These are phyloP conservation scores for Solea senegalensis DNA, from an alignment of 2,113 vertebrate genomes.

Conservation along the genomic window DNA sequence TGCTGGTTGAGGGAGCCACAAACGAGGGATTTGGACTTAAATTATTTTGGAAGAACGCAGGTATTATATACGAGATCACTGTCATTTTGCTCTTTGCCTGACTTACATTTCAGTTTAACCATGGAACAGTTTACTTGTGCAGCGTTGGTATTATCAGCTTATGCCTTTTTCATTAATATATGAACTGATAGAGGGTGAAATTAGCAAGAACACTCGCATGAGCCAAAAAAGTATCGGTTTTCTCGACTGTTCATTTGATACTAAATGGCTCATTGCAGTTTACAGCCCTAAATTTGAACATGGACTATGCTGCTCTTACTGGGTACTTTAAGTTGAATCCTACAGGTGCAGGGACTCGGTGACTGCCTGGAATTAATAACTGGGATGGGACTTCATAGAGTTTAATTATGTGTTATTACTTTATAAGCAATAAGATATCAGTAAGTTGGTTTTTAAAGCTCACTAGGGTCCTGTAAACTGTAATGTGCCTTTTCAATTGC, in stretches of 20 bases:
- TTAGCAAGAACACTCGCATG: slow-evolving; percentile 18
- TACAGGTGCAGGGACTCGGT: slow-evolving; percentile 23
- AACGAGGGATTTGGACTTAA: neutral
- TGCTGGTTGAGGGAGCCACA: neutral
- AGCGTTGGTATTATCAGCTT: slow-evolving; percentile 23
- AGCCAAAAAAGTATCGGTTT: neutral
- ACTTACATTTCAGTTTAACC: slow-evolving; percentile 26
- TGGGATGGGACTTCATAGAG: slow-evolving; percentile 21
- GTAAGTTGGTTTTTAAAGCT: slow-evolving; percentile 35
- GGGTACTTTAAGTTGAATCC: slow-evolving; percentile 24
- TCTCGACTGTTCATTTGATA: slow-evolving; percentile 18
- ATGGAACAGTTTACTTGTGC: slow-evolving; percentile 17
- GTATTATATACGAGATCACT: slow-evolving; percentile 10
- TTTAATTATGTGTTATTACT: slow-evolving; percentile 44
- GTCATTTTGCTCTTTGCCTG: slow-evolving; percentile 18
- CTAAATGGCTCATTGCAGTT: neutral
- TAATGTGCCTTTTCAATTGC: slow-evolving; percentile 45
- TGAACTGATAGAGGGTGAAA: slow-evolving; percentile 14
- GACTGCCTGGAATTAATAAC: slow-evolving; percentile 24
- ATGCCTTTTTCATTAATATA: slow-evolving; percentile 14
- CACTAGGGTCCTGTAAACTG: slow-evolving; percentile 33
- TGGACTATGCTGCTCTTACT: slow-evolving; percentile 13
- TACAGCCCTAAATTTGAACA: slow-evolving; percentile 9
- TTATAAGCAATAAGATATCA: slow-evolving; percentile 27
- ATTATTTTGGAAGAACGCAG: slow-evolving; percentile 9